These are phyloP conservation scores for Noctua janthina DNA, from an alignment of 2,888 invertebrate genomes.

Conservation along the genomic window DNA sequence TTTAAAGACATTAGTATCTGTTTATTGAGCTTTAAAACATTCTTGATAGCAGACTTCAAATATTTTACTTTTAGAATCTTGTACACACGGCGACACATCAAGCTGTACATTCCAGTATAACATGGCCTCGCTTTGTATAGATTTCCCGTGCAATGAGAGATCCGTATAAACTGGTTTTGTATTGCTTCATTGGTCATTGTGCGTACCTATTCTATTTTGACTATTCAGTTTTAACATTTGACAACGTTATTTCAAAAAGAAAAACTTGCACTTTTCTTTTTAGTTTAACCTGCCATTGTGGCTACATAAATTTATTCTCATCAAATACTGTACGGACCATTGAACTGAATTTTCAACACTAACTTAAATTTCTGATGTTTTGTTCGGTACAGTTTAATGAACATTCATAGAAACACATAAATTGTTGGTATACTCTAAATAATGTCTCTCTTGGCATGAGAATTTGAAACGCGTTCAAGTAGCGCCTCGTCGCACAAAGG, in stretches of 20 bases:
- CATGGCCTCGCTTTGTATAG: too few species aligned
- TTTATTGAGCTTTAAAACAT: neutral
- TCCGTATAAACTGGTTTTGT: neutral
- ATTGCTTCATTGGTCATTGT: neutral
- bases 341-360: slow-evolving; percentile 6
- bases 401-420: slow-evolving; percentile 50
- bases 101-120: too few species aligned
- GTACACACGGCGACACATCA: too few species aligned
- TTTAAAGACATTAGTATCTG: neutral
- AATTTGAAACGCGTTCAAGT: slow-evolving; percentile 41
- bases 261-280: neutral
- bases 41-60: neutral
- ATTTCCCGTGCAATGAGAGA: neutral
- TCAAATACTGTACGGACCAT: neutral
- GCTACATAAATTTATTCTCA: neutral
- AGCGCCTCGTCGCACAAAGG: slow-evolving; percentile 19
- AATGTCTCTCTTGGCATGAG: slow-evolving; percentile 36
- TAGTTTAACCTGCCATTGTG: neutral
- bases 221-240: neutral
- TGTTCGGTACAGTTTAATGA: slow-evolving; percentile 37
- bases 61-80: neutral
- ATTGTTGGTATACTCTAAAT: slow-evolving; percentile 45
- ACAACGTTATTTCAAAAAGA: neutral
- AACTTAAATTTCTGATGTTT: slow-evolving; percentile 10
- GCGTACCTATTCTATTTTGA: neutral